Evolutionary conservation across 2,113 vertebrate genomes (phyloP).

Genomic region (Alethe castanea): DNA sequence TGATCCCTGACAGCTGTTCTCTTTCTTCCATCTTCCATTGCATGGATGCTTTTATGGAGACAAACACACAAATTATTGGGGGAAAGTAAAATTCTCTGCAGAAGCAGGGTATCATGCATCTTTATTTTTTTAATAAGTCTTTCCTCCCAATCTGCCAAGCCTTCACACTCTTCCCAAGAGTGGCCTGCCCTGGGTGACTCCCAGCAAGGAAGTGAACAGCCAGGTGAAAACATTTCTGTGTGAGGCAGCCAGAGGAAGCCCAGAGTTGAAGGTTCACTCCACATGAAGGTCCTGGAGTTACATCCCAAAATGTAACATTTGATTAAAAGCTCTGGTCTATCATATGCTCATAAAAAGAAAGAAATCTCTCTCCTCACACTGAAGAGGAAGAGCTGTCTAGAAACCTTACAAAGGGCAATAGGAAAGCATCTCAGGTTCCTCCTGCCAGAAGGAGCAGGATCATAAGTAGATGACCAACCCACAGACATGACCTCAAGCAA

Average conservation of each 20-base stretch:
- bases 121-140: not conserved
- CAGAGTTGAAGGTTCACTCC: not conserved
- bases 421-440: not conserved
- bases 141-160: not conserved
- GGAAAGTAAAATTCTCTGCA: not conserved
- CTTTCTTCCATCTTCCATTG: not conserved
- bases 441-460: not conserved
- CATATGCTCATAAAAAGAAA: not conserved
- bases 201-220: not conserved
- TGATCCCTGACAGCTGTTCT: not conserved
- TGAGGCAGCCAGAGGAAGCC: not conserved
- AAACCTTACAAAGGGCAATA: not conserved
- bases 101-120: not conserved
- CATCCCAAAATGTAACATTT: not conserved
- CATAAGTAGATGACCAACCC: not conserved
- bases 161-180: not conserved
- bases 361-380: not conserved
- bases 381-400: not conserved
- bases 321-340: not conserved
- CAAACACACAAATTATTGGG: not conserved
- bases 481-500: not conserved
- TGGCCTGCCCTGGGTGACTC: not conserved
- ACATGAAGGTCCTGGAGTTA: not conserved
- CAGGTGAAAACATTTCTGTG: not conserved
- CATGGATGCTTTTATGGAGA: not conserved